Base-by-base conservation (phyloP, 2,797 vertebrate species). In the Tarsius wallacei region DNA sequence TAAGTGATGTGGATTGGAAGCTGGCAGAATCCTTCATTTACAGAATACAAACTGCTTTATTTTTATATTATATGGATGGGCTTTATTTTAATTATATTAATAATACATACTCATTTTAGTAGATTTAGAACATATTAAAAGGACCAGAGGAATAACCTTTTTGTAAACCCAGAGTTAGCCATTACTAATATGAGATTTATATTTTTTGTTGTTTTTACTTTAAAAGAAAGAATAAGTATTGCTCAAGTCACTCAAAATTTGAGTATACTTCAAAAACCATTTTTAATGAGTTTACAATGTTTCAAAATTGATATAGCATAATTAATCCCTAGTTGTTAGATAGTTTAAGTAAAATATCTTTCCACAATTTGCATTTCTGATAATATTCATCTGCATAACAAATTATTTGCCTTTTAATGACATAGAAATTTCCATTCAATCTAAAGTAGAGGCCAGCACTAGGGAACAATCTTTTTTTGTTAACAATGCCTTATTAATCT, bases 341-440 rank as follows among this genome's bases (percentile, higher is more conserved):
- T 36, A 83, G 4, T 76, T 91, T 71, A 91, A 59, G 15, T 82
- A 74, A 70, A 73, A 63, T 59, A 83, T 61, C 2, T 83, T 74
- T 86, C 19, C 80, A 63, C 1, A 70, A 74, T 16, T 57, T 96
- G 24, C 90, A 68, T 95, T 91, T 94, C 7, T 71, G 42, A 55
- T 28, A 28, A 68, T 87, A 16, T 24, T 80, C 9, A 77, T 33
- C 3, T 74, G 9, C 82, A 74, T 61, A 87, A 84, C 80, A 7
- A 76, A 53, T 31, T 84, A 47, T 80, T 85, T 73, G 36, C 53
- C 36, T 89, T 66, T 66, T 55, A 63, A 82, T 14, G 21, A 26
- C 24, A 55, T 24, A 78, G 61, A 68, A 47, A 31, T 61, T 83
- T 64, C 16, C 14, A 87, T 42, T 7, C 64, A 76, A 63, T 1